Percentiles rank a stretch among this genome's conserved stretches.
These are phyloP conservation scores for Coptotermes formosanus DNA, from an alignment of 1,140 invertebrate genomes.

Conservation along the genomic window DNA sequence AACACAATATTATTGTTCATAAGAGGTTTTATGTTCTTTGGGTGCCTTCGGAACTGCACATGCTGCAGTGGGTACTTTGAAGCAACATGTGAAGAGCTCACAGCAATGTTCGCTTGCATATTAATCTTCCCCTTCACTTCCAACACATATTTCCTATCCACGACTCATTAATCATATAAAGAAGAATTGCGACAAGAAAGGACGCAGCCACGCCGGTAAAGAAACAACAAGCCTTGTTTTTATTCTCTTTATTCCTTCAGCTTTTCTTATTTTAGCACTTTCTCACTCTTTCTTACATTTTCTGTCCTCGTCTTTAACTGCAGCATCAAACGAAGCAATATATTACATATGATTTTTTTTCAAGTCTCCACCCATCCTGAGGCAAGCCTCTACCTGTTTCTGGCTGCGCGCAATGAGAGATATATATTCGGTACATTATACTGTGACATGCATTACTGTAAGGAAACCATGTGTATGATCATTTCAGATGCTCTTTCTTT, in stretches of 20 bases:
- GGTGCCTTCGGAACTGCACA: neutral
- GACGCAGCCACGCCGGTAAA: neutral
- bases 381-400: neutral
- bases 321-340: neutral
- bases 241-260: neutral
- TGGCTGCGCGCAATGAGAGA: neutral
- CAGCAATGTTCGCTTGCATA: neutral
- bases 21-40: neutral
- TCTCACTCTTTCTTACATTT: neutral
- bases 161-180: conserved; percentile 23
- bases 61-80: neutral
- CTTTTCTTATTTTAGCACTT: neutral
- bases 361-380: neutral
- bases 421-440: conserved; percentile 11
- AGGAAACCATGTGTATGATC: neutral
- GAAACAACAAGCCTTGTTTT: neutral
- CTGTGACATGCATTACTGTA: neutral
- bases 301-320: neutral
- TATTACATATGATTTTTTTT: neutral
- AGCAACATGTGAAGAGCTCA: neutral
- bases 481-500: neutral
- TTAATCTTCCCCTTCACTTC: conserved; percentile 26
- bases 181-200: neutral
- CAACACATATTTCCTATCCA: conserved; percentile 25
- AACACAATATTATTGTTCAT: too few relatives aligned